These are phyloP conservation scores for Drosophila nigromelanica DNA, from an alignment of 1,140 invertebrate species.

Conservation along the genomic window DNA sequence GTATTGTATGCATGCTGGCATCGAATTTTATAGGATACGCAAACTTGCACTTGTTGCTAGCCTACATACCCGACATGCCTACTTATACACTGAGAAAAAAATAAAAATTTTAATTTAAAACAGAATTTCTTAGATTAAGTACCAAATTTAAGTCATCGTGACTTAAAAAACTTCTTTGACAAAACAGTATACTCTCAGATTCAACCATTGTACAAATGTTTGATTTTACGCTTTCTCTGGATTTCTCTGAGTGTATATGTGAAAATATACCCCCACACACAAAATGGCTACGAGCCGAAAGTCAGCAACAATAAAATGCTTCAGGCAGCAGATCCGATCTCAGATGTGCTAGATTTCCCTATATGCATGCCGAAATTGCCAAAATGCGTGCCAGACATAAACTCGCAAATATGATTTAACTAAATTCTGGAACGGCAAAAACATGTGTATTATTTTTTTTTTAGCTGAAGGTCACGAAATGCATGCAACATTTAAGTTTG, in stretches of 20 bases:
- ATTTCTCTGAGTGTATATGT: background rate
- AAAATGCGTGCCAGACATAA: conserved; percentile 47
- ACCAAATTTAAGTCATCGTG: too few relatives aligned
- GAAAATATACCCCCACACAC: background rate
- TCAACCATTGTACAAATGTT: too few relatives aligned
- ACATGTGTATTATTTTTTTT: conserved; percentile 14
- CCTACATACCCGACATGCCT: conserved; percentile 29
- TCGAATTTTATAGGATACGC: conserved; percentile 57
- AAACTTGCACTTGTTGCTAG: conserved; percentile 67
- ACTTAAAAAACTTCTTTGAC: too few relatives aligned
- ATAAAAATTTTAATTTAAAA: too few relatives aligned
- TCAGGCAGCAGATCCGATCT: conserved; percentile 13
- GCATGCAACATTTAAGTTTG: conserved; percentile 24
- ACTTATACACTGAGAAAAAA: conserved; percentile 1
- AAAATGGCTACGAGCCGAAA: conserved; percentile 14
- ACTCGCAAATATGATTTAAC: conserved; percentile 29
- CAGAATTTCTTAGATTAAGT: too few relatives aligned
- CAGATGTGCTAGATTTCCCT: background rate
- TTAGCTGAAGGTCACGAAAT: conserved; percentile 38
- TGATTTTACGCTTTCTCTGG: too few relatives aligned
- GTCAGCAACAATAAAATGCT: conserved; percentile 8
- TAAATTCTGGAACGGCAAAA: conserved; percentile 15
- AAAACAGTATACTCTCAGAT: too few relatives aligned
- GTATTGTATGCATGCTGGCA: conserved; percentile 37
- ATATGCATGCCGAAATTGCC: conserved; percentile 24